Evolutionary conservation across 2,797 vertebrate species (phyloP), one percentile per base, ranked within the genome.

Genomic region (Tragopan temminckii): DNA sequence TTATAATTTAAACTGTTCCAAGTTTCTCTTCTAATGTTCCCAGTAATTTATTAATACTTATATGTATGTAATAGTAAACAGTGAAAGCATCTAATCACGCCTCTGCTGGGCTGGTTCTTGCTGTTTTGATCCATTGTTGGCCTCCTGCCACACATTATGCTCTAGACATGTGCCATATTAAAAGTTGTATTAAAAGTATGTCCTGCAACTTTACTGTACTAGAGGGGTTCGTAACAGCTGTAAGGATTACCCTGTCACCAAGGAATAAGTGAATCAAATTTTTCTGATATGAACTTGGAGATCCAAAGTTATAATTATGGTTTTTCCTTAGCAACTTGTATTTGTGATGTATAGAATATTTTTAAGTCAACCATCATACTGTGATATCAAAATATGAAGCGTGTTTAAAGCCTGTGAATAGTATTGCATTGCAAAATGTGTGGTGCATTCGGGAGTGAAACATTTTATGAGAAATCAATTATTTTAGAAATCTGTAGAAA

Each of bases 171-270:
- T 77, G 38, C 46, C 27, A 5, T 74, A 46, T 83, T 88, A 95
- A 90, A 62, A 80, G 46, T 43, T 85, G 58, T 17, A 35, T 87
- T n/a, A n/a, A 72, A 96, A 95, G 77, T 77, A 64, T 3, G 16
- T 82, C 70, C 82, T 92, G n/a, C 76, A 89, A 66, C 91, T 96
- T 94, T 75, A 81, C 40, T 23, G 16, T 79, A 23, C 59, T 58
- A n/a, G 69, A 38, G 70, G 68, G 85, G 69, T 57, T 89, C 52
- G 43, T 85, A 82, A 55, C 59, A 75, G 43, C 80, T 95, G 53
- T 58, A 52, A 72, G 66, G 63, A 89, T 74, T 13, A 19, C 94
- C 40, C 87, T 71, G 69, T 88, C 72, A 85, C 58, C 23, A 45
- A 85, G 57, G 52, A 92, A 82, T 58, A 88, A 72, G 69, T 81